Evolutionary conservation across 2,888 invertebrate genomes (phyloP).

Genomic region (Antheraea assamensis): DNA sequence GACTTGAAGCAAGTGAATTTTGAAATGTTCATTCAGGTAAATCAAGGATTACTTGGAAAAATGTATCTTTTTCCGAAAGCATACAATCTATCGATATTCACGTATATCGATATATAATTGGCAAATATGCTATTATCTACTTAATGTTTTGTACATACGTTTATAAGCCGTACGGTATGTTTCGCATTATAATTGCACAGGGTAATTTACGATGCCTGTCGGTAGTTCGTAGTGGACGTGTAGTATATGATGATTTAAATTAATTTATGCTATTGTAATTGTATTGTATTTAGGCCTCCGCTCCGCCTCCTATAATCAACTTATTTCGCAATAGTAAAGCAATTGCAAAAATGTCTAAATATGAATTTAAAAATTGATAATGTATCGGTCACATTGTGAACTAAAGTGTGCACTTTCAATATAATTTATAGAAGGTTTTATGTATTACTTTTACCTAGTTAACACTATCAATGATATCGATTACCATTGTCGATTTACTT

Average conservation of each 20-base stretch:
- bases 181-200: slow-evolving; percentile 7
- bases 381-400: no score
- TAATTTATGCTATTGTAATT: background rate
- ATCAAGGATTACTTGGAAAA: no score
- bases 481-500: no score
- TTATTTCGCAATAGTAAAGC: no score
- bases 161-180: background rate
- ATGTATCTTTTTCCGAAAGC: background rate
- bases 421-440: no score
- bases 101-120: background rate
- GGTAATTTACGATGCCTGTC: background rate
- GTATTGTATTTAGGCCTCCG: background rate
- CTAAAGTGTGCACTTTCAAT: no score
- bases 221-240: slow-evolving; percentile 5
- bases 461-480: no score
- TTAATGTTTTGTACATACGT: slow-evolving; percentile 6
- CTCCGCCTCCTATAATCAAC: no score
- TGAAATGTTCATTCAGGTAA: background rate
- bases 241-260: background rate
- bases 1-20: background rate
- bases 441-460: no score
- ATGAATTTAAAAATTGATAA: no score
- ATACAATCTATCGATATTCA: background rate
- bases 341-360: no score
- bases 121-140: background rate